phyloP scores from a whole-genome alignment of 64 coral and sea anemone species.

The Stichodactyla helianthus region DNA sequence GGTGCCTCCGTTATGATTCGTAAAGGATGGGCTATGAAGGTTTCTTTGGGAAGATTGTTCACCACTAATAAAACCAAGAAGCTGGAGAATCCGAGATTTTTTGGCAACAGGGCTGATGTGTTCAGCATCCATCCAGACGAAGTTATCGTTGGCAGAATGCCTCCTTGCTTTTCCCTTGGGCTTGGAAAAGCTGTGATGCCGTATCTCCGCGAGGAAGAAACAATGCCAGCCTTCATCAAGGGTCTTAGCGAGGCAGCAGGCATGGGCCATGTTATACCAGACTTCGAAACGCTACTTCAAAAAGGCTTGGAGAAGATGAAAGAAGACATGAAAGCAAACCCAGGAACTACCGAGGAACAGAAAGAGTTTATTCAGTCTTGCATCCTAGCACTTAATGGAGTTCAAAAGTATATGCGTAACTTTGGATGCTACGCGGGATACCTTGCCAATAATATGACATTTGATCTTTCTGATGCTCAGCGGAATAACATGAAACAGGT shows the following conservation, averaged over 20 bases:
- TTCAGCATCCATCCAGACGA: slow-evolving; percentile 64
- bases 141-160: slow-evolving; percentile 60
- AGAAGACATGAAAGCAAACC: slow-evolving; percentile 28
- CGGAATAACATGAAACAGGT: slow-evolving; percentile 35
- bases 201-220: slow-evolving; percentile 48
- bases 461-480: slow-evolving; percentile 41
- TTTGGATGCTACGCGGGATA: slow-evolving; percentile 42
- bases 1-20: slow-evolving; percentile 46
- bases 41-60: slow-evolving; percentile 20
- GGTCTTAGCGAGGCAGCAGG: slow-evolving; percentile 60
- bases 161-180: slow-evolving; percentile 50
- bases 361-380: slow-evolving; percentile 45
- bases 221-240: slow-evolving; percentile 61
- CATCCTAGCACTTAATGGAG: slow-evolving; percentile 50
- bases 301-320: slow-evolving; percentile 56
- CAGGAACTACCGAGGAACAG: slow-evolving; percentile 16
- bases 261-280: slow-evolving; percentile 59
- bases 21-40: slow-evolving; percentile 60
- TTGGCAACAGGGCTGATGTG: slow-evolving; percentile 34
- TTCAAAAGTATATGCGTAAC: slow-evolving; percentile 52
- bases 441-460: slow-evolving; percentile 9
- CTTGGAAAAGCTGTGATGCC: slow-evolving; percentile 61
- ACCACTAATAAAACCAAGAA: slow-evolving; percentile 41
- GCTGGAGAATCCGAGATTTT: slow-evolving; percentile 28
- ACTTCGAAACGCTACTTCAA: slow-evolving; percentile 35